phyloP scores from a whole-genome alignment of 2,797 vertebrate genomes.

The Acanthiza pusilla region DNA sequence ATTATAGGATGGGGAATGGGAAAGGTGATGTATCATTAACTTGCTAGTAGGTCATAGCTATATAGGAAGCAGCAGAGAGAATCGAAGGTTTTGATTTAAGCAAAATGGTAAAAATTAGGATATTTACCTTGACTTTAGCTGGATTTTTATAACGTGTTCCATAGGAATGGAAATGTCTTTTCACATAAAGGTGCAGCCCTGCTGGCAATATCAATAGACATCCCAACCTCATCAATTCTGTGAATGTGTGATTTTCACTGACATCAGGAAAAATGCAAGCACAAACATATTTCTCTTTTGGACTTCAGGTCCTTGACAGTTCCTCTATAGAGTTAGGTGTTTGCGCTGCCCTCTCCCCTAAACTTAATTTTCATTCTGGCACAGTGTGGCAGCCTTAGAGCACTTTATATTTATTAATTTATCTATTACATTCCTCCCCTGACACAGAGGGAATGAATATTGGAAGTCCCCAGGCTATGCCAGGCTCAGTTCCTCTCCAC shows the following conservation, averaged over 20 bases:
- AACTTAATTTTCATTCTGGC: background rate
- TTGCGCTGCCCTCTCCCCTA: background rate
- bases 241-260: background rate
- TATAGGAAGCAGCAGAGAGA: background rate
- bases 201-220: background rate
- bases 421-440: background rate
- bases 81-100: background rate
- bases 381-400: background rate
- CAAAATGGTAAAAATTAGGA: background rate
- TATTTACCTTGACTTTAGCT: background rate
- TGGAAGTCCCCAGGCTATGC: background rate
- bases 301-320: background rate
- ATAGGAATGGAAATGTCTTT: background rate
- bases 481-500: accelerated
- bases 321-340: background rate
- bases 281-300: background rate
- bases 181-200: background rate
- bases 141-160: background rate
- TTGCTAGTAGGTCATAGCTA: background rate
- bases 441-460: background rate
- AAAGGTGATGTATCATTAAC: background rate
- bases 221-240: background rate
- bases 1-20: background rate
- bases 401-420: background rate
- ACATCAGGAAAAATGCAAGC: background rate